Percentiles rank a stretch among this genome's conserved stretches.
These are phyloP conservation scores for Drosophila repletoides DNA, from an alignment of 1,140 invertebrate genomes.

Conservation along the genomic window DNA sequence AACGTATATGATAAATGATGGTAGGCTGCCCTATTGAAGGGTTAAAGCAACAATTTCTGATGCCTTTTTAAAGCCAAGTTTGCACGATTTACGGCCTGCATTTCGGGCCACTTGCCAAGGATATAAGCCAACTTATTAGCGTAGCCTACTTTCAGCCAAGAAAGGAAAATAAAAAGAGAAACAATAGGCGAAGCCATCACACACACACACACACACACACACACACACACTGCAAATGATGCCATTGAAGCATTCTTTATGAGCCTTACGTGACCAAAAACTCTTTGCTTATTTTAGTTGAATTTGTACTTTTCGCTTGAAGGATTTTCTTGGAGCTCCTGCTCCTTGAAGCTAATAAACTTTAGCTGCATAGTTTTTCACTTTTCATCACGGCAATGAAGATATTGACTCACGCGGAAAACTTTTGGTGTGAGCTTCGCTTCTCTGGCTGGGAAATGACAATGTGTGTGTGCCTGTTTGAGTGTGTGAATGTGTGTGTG, in stretches of 20 bases:
- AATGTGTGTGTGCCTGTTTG: conserved; percentile 46
- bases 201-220: too few relatives aligned
- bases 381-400: conserved; percentile 21
- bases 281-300: conserved; percentile 57
- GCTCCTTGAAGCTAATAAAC: conserved; percentile 43
- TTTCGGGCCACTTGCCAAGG: conserved; percentile 52
- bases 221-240: conserved; percentile 62
- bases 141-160: conserved; percentile 50
- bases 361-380: conserved; percentile 39
- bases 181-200: conserved; percentile 19
- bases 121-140: conserved; percentile 61
- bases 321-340: conserved; percentile 34
- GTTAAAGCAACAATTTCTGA: conserved; percentile 42
- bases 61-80: conserved; percentile 30
- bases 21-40: conserved; percentile 44
- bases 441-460: conserved; percentile 48
- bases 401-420: conserved; percentile 27
- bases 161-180: neutral
- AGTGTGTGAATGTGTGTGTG: too few relatives aligned
- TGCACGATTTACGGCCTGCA: conserved; percentile 53
- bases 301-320: neutral
- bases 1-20: conserved; percentile 53
- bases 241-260: conserved; percentile 67
- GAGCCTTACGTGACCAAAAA: conserved; percentile 73
- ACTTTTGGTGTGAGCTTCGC: conserved; percentile 10